These are phyloP conservation scores for Coenonympha glycerion DNA, from an alignment of 2,888 invertebrate genomes.

Conservation along the genomic window DNA sequence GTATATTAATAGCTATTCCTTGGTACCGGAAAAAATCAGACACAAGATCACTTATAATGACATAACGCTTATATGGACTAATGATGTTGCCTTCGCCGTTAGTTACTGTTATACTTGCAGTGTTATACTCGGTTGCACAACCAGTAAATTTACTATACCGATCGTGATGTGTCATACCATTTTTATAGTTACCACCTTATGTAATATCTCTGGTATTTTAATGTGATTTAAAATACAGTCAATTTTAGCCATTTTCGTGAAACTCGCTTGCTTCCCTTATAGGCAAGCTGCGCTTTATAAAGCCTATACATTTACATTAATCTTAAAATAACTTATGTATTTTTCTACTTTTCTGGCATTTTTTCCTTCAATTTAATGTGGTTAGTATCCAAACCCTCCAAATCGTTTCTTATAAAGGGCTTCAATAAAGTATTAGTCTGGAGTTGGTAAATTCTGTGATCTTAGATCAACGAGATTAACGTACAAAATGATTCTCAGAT, in stretches of 20 bases:
- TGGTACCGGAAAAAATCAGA: neutral
- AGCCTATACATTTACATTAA: neutral
- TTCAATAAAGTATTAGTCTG: too few relatives aligned
- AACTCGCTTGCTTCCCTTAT: neutral
- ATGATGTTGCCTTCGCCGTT: constrained; percentile 1
- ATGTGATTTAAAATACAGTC: neutral
- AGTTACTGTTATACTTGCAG: neutral
- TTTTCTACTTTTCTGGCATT: too few relatives aligned
- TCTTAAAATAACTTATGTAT: neutral
- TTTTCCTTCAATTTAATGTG: neutral
- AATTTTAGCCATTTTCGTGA: neutral
- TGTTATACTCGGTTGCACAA: constrained; percentile 6
- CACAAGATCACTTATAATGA: neutral
- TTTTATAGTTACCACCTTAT: constrained; percentile 6
- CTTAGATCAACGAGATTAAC: too few relatives aligned
- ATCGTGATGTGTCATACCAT: constrained; percentile 13
- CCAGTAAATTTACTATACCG: constrained; percentile 1
- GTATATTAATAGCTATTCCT: neutral
- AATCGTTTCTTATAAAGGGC: too few relatives aligned
- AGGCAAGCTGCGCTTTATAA: neutral
- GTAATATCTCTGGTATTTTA: neutral
- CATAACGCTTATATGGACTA: constrained; percentile 4
- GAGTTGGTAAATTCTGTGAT: too few relatives aligned
- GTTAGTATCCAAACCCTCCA: too few relatives aligned
- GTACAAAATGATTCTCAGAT: too few relatives aligned